Percentiles rank a stretch among this genome's conserved stretches.
phyloP scores from a whole-genome alignment of 2,888 invertebrate species.

The Lasioglossum pauxillum region DNA sequence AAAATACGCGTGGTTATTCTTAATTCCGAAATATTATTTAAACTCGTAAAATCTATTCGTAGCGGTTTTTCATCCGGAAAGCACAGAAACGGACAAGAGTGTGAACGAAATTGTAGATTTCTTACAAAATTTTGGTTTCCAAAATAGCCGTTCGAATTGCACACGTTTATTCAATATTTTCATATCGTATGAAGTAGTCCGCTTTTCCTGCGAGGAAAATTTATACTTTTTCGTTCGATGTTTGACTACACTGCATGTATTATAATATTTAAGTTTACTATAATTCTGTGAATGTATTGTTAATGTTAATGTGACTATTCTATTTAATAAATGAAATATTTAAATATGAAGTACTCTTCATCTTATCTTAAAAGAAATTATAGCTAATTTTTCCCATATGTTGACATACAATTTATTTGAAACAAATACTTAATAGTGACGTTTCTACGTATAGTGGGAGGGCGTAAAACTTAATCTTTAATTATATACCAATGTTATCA shows the following conservation, averaged over 20 bases:
- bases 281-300: not conserved
- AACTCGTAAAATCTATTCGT: not conserved
- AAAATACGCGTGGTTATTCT: slow-evolving; percentile 4
- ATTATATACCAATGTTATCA: too few relatives aligned
- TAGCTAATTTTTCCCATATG: not conserved
- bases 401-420: not conserved
- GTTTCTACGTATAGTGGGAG: too few relatives aligned
- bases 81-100: not conserved
- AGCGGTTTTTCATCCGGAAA: not conserved
- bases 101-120: not conserved
- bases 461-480: too few relatives aligned
- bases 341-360: not conserved
- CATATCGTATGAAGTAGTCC: not conserved
- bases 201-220: not conserved
- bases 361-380: not conserved
- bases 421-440: too few relatives aligned
- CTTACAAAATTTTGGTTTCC: not conserved
- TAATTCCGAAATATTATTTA: not conserved
- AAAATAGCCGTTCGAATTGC: not conserved
- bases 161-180: not conserved
- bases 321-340: not conserved
- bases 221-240: not conserved
- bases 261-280: not conserved
- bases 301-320: not conserved
- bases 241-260: not conserved